Conservation (phyloP, 2,888 invertebrate species). For the Sepiola atlantica region DNA sequence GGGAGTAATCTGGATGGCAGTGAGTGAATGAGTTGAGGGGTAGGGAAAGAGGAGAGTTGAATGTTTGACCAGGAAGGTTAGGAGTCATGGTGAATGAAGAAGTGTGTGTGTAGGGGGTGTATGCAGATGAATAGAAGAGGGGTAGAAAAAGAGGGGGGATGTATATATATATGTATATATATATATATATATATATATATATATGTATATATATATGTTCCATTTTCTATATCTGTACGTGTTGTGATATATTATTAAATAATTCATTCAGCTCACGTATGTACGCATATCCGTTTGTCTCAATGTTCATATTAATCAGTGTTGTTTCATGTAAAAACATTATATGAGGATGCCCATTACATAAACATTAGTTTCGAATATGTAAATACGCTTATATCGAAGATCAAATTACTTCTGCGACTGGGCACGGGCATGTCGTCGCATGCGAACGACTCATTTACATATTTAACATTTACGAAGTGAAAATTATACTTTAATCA, state of each 20-base stretch:
- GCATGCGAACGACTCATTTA: neutral
- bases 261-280: neutral
- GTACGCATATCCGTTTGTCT: neutral
- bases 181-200: neutral
- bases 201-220: too few species aligned
- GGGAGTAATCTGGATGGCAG: too few species aligned
- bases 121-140: too few species aligned
- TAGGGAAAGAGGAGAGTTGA: too few species aligned
- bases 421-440: neutral
- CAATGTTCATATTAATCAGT: constrained; percentile 2
- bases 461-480: neutral
- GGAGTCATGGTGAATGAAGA: too few species aligned
- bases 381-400: neutral
- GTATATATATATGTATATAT: neutral
- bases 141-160: too few species aligned
- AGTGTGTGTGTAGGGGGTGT: too few species aligned
- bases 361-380: neutral
- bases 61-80: too few species aligned
- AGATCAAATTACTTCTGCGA: neutral
- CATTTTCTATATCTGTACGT: too few species aligned
- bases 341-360: neutral
- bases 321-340: neutral
- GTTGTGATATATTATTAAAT: too few species aligned
- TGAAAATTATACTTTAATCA: neutral
- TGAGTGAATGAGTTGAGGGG: too few species aligned